A percentile compares a stretch with the other conserved stretches of the same genome.
phyloP scores from a whole-genome alignment of 2,888 invertebrate species.

The Pocota personata region DNA sequence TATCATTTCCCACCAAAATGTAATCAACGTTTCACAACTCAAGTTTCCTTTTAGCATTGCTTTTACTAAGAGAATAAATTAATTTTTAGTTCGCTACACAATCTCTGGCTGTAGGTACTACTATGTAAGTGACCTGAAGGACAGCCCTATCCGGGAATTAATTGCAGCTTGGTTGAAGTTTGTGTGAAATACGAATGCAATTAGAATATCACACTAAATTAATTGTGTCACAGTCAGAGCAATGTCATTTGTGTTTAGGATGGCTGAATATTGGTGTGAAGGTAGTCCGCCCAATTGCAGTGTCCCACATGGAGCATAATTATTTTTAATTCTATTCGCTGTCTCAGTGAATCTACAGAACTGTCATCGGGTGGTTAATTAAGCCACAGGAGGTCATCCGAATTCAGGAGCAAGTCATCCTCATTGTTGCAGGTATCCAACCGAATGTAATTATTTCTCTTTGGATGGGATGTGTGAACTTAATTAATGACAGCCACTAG shows the following conservation, averaged over 20 bases:
- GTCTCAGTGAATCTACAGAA: background rate
- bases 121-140: constrained; percentile 13
- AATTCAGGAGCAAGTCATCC: background rate
- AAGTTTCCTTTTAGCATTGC: background rate
- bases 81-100: background rate
- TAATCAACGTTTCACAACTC: background rate
- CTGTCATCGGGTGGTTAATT: constrained; percentile 12
- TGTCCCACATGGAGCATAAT: background rate
- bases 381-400: constrained; percentile 2
- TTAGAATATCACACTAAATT: constrained; percentile 23
- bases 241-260: background rate
- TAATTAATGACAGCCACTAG: constrained; percentile 22
- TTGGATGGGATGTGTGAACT: constrained; percentile 27
- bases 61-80: background rate
- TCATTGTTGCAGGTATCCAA: background rate
- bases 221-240: constrained; percentile 19
- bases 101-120: background rate
- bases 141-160: background rate
- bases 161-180: constrained; percentile 4
- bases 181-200: constrained; percentile 33
- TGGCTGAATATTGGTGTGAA: background rate
- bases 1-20: background rate
- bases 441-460: background rate
- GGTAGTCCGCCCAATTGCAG: background rate
- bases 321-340: constrained; percentile 3